A percentile compares a stretch with the other conserved stretches of the same genome.
Evolutionary conservation across 2,797 vertebrate species (phyloP).

Genomic region (Rhadinocentrus ornatus): DNA sequence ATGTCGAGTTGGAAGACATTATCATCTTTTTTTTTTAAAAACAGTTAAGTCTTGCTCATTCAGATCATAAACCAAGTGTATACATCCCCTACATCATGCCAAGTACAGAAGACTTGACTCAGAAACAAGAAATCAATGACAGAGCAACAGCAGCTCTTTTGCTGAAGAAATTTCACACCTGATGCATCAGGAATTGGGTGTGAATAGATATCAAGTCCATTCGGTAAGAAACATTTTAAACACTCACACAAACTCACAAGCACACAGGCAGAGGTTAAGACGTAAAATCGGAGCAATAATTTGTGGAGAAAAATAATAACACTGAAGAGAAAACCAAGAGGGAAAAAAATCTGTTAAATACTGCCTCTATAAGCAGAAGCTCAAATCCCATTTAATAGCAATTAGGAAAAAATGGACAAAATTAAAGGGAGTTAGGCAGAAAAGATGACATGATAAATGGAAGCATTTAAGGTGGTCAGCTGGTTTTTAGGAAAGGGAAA

Average conservation of each 20-base stretch:
- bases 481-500: conserved; percentile 18
- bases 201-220: conserved; percentile 29
- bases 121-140: conserved; percentile 14
- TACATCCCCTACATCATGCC: background rate
- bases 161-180: conserved; percentile 23
- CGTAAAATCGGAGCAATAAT: conserved; percentile 40
- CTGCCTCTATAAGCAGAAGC: conserved; percentile 17
- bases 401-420: conserved; percentile 29
- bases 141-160: conserved; percentile 24
- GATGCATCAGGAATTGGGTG: conserved; percentile 38
- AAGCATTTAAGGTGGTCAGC: background rate
- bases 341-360: conserved; percentile 30
- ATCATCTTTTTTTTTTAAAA: too few species aligned
- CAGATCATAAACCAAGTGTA: too few species aligned
- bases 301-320: conserved; percentile 11
- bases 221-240: conserved; percentile 15
- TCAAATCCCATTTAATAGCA: conserved; percentile 55
- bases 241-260: background rate
- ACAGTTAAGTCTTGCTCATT: too few species aligned
- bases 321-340: conserved; percentile 22
- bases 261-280: conserved; percentile 27
- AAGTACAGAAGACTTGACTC: background rate
- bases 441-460: conserved; percentile 34
- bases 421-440: conserved; percentile 13
- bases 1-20: too few species aligned